These are phyloP conservation scores for Microctenopoma steveboyesi DNA, from an alignment of 2,797 vertebrate genomes.

Conservation along the genomic window DNA sequence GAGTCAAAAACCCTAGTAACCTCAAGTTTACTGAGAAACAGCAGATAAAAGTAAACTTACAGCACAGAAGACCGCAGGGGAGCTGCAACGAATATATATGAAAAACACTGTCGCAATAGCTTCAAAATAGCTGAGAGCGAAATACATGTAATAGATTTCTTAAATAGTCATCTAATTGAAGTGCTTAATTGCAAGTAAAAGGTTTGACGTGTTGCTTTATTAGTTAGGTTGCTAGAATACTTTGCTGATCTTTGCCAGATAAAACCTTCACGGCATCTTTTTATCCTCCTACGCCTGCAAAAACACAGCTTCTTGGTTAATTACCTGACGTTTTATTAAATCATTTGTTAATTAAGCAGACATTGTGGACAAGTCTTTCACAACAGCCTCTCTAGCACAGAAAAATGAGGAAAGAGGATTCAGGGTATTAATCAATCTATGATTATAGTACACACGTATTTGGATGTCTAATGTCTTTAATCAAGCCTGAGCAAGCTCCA, in stretches of 20 bases:
- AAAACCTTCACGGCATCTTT: constrained; percentile 15
- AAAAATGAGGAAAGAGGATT: neutral
- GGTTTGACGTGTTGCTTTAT: constrained; percentile 22
- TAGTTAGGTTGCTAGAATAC: constrained; percentile 18
- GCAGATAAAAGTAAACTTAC: constrained; percentile 10
- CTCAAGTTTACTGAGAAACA: neutral
- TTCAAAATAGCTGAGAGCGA: constrained; percentile 19
- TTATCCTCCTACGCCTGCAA: constrained; percentile 10
- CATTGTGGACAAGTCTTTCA: constrained; percentile 28
- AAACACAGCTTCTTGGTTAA: constrained; percentile 26
- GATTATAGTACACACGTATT: constrained; percentile 15
- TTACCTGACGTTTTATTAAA: constrained; percentile 49
- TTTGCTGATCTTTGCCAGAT: constrained; percentile 32
- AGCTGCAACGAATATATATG: neutral
- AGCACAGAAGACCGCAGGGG: neutral
- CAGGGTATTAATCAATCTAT: constrained; percentile 27
- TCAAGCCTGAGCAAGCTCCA: constrained; percentile 25
- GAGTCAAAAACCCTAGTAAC: neutral
- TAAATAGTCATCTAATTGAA: constrained; percentile 29
- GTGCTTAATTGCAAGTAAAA: constrained; percentile 23
- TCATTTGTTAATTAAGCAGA: constrained; percentile 41
- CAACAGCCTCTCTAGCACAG: constrained; percentile 22
- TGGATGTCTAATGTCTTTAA: constrained; percentile 4
- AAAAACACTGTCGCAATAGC: neutral
- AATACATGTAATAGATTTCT: constrained; percentile 11